Evolutionary conservation across 2,888 invertebrate species (phyloP), one percentile per base, ranked within the genome.

Genomic region (Sipha maydis): DNA sequence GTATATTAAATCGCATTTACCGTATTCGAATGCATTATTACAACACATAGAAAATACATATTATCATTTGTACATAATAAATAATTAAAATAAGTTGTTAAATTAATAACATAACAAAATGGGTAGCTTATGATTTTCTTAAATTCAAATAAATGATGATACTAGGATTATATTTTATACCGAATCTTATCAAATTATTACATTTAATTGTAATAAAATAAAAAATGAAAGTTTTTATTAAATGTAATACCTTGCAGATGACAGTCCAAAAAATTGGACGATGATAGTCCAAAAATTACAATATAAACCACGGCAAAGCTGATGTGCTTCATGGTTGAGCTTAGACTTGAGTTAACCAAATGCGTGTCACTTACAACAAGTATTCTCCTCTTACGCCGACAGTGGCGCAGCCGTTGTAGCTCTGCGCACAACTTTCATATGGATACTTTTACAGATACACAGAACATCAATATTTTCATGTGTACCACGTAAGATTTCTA

Each of bases 311-410:
- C 71, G 41, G 73, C 86, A 80, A 88, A 80, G 86, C 79, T 88
- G 86, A 88, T 80, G 86, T 88, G 79, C 86, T 88, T 80, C 86
- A 88, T 88, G 86, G 86, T 80, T 73, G 80, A 25, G 56, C 75
- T 73, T 73, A 75, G 80, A 61, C 86, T 80, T 88, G 71, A 88
- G 73, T 75, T 80, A 41, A 38, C 73, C 56, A 86, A 88, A 88
- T 75, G 86, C 21, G 69, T 79, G 73, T 71, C 41, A 25, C 79
- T 56, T 31, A 75, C 76, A 73, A 56, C 80, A 61, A 75, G 61
- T 85, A 61, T 80, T 71, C 31, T 21, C 41, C 48, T 73, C 79
- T 75, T 80, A 86, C 86, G 25, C 38, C 86, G 86, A 75, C 56
- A 34, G 86, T 80, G 80, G 86, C 86, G 86, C 86, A 61, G 56